Evolutionary conservation across 2,113 vertebrate species (phyloP).

Genomic region (Tachysurus fulvidraco): DNA sequence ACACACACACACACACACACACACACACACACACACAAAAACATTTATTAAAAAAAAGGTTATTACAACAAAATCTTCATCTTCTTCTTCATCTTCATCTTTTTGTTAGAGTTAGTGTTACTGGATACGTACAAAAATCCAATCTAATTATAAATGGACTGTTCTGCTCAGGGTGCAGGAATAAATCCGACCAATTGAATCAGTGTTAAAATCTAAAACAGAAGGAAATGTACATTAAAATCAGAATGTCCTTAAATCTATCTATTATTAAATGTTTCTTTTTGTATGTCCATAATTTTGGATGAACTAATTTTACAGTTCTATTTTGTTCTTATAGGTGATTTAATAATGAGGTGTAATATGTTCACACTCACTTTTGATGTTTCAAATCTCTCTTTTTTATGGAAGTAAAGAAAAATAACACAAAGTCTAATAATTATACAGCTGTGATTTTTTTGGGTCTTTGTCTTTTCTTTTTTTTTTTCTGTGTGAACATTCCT

Average conservation of each 20-base stretch:
- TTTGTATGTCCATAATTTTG: background rate
- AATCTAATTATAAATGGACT: background rate
- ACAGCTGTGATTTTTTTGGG: background rate
- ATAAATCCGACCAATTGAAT: background rate
- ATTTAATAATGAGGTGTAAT: background rate
- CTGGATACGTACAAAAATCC: background rate
- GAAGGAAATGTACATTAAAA: background rate
- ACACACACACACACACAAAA: too few relatives aligned
- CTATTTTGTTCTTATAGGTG: background rate
- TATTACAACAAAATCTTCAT: background rate
- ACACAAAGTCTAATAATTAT: background rate
- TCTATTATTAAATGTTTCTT: background rate
- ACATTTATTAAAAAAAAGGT: background rate
- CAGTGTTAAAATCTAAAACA: background rate
- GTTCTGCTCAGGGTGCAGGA: background rate
- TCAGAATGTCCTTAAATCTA: background rate
- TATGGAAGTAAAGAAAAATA: background rate
- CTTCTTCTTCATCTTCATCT: background rate
- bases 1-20: too few relatives aligned
- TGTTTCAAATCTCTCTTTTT: background rate
- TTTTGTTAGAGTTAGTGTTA: background rate
- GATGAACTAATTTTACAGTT: background rate
- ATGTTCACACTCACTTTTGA: background rate
- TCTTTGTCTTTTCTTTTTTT: background rate
- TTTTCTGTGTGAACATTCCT: background rate